Percentiles rank a stretch among this genome's conserved stretches.
Conservation (phyloP, 2,888 invertebrate species). For the Frankliniella fusca region DNA sequence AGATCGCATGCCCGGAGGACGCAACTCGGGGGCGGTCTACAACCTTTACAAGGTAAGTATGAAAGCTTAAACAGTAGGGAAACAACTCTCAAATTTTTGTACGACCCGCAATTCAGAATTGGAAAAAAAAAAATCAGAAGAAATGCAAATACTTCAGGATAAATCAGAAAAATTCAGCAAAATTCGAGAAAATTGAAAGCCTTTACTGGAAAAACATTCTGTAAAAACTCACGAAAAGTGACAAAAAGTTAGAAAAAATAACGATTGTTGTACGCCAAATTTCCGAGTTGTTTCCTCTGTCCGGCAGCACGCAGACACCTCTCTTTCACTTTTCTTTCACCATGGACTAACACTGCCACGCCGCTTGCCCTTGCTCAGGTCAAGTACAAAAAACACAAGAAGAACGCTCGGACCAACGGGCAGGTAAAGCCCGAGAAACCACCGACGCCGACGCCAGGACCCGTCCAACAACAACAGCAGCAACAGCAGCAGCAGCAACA, state of each 20-base stretch:
- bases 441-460: slow-evolving; percentile 47
- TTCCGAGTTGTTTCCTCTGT: background rate
- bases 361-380: slow-evolving; percentile 53
- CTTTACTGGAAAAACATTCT: too few species aligned
- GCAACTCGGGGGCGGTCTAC: slow-evolving; percentile 98
- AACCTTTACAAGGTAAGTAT: slow-evolving; percentile 84
- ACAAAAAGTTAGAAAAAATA: too few species aligned
- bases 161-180: too few species aligned
- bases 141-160: too few species aligned
- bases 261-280: too few species aligned
- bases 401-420: slow-evolving; percentile 57
- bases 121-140: too few species aligned
- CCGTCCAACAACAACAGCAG: slow-evolving; percentile 41
- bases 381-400: slow-evolving; percentile 97
- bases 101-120: too few species aligned
- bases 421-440: slow-evolving; percentile 44
- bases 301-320: background rate
- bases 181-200: too few species aligned
- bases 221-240: too few species aligned
- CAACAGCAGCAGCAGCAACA: slow-evolving; percentile 48
- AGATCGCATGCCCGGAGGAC: slow-evolving; percentile 98
- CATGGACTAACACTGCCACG: too few species aligned
- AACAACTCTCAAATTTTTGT: too few species aligned
- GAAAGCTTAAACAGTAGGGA: background rate
- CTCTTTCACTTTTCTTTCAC: too few species aligned